A percentile compares a stretch with the other conserved stretches of the same genome.
These are phyloP conservation scores for Cotesia chilonis DNA, from an alignment of 1,140 invertebrate species.

Conservation along the genomic window DNA sequence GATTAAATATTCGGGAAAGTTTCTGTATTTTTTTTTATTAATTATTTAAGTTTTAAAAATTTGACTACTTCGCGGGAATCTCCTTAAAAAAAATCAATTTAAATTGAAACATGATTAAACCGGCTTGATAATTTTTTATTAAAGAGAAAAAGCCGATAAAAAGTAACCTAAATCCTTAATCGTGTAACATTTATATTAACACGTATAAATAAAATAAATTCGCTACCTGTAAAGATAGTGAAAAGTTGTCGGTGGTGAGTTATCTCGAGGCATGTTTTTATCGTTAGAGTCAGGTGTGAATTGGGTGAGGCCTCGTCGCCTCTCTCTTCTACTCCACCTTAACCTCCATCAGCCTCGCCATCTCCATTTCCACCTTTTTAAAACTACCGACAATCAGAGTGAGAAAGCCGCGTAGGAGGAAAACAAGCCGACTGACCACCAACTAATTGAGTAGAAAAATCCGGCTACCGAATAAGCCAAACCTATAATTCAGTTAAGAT, in stretches of 20 bases:
- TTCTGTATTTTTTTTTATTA: too few relatives aligned
- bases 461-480: background rate
- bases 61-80: too few relatives aligned
- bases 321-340: background rate
- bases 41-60: too few relatives aligned
- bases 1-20: too few relatives aligned
- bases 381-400: too few relatives aligned
- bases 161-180: too few relatives aligned
- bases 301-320: conserved; percentile 39
- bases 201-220: conserved; percentile 4
- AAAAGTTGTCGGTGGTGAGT: background rate
- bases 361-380: background rate
- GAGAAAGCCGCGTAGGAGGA: background rate
- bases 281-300: conserved; percentile 56
- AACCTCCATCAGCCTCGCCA: too few relatives aligned
- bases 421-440: conserved; percentile 6
- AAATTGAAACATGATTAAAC: too few relatives aligned
- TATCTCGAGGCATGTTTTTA: conserved; percentile 43
- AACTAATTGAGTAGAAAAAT: conserved; percentile 23
- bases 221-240: conserved; percentile 22
- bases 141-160: too few relatives aligned
- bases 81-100: too few relatives aligned
- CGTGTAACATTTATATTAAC: too few relatives aligned
- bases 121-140: too few relatives aligned
- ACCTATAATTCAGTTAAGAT: background rate